Evolutionary conservation across 2,888 invertebrate species (phyloP).

Genomic region (Galerucella calmariensis): DNA sequence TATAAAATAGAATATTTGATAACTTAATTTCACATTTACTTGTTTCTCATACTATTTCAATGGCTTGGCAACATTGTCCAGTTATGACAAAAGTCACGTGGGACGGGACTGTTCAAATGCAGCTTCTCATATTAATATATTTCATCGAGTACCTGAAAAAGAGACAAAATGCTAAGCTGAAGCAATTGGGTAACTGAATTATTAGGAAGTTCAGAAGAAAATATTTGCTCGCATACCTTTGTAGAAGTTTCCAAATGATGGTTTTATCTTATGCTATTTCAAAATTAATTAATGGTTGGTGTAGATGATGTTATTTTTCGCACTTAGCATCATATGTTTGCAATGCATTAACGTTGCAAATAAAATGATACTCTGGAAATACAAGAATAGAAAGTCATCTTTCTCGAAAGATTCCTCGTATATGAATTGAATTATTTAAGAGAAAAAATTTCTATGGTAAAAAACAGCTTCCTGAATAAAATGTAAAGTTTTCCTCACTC

Average conservation of each 20-base stretch:
- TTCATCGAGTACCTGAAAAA: slow-evolving; percentile 55
- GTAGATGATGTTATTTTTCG: slow-evolving; percentile 42
- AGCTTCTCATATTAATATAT: not conserved
- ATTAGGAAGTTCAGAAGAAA: slow-evolving; percentile 38
- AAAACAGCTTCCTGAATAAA: slow-evolving; percentile 48
- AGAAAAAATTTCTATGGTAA: not conserved
- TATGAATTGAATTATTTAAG: not conserved
- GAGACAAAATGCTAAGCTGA: slow-evolving; percentile 49
- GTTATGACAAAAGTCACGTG: no score
- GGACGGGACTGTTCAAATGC: not conserved
- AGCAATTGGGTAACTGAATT: slow-evolving; percentile 48
- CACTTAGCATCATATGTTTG: slow-evolving; percentile 35
- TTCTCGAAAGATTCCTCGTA: not conserved
- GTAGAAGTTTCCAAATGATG: slow-evolving; percentile 38
- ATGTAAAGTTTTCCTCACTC: slow-evolving; percentile 55
- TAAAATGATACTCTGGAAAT: not conserved
- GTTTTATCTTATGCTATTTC: slow-evolving; percentile 37
- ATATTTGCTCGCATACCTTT: slow-evolving; percentile 41
- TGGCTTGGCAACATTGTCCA: no score
- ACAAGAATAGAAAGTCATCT: not conserved
- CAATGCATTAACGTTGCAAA: slow-evolving; percentile 8
- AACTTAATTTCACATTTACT: no score
- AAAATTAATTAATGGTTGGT: slow-evolving; percentile 15
- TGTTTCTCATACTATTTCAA: no score
- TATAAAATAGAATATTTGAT: no score